Conservation (phyloP, 35 echinoderm and acorn worm species). For the Strongylocentrotus purpuratus region DNA sequence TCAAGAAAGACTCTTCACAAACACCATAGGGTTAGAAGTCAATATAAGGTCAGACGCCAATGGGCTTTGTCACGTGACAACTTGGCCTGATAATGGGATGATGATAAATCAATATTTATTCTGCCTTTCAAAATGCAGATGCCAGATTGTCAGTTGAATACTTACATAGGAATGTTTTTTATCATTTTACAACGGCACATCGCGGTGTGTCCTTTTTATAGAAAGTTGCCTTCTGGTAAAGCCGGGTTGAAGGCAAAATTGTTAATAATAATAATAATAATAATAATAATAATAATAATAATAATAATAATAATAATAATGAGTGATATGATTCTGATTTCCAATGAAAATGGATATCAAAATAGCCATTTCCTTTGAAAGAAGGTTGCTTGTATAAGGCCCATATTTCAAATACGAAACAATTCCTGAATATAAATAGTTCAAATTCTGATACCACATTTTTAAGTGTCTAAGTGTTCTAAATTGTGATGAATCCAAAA, state of each 20-base stretch:
- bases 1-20: not conserved
- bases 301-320: too few species aligned
- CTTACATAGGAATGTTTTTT: not conserved
- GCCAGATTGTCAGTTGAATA: not conserved
- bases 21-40: constrained; percentile 26
- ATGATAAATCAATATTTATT: constrained; percentile 32
- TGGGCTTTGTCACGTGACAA: constrained; percentile 25
- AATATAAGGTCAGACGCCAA: constrained; percentile 25
- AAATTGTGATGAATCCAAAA: too few species aligned
- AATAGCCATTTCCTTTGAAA: not conserved
- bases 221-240: not conserved
- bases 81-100: not conserved
- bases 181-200: not conserved
- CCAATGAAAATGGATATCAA: not conserved
- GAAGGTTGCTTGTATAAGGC: too few species aligned
- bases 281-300: too few species aligned
- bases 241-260: not conserved
- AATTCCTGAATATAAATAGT: too few species aligned
- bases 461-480: too few species aligned
- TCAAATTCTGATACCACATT: too few species aligned
- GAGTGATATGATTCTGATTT: not conserved
- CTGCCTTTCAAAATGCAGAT: not conserved
- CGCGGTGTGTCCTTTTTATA: not conserved
- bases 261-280: too few species aligned
- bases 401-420: too few species aligned